phyloP scores from a whole-genome alignment of 1,140 invertebrate genomes.

The Globodera rostochiensis region DNA sequence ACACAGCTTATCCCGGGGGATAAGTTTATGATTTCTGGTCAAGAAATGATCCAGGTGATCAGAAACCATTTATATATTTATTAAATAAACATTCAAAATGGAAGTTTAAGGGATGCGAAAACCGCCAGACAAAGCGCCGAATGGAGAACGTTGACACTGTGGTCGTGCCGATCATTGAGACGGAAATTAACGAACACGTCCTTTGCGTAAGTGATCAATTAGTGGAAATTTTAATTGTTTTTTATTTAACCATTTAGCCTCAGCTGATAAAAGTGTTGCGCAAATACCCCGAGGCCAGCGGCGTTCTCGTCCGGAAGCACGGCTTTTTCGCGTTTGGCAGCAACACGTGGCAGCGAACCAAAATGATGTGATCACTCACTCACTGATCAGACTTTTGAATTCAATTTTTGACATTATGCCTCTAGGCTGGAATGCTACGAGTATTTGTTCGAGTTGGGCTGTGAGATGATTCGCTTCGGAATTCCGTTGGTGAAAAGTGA shows the following conservation, averaged over 20 bases:
- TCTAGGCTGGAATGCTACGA: slow-evolving; percentile 43
- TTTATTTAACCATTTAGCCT: not conserved
- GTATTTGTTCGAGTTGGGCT: slow-evolving; percentile 44
- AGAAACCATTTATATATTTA: too few species aligned
- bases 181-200: slow-evolving; percentile 5
- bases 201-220: not conserved
- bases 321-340: slow-evolving; percentile 7
- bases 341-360: slow-evolving; percentile 17
- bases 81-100: not conserved
- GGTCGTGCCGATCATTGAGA: slow-evolving; percentile 9
- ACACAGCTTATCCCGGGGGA: not conserved
- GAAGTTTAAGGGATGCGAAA: not conserved
- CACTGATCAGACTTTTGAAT: not conserved
- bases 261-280: not conserved
- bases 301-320: slow-evolving; percentile 2
- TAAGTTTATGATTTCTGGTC: not conserved
- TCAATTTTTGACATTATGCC: not conserved
- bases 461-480: slow-evolving; percentile 34
- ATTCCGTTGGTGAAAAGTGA: slow-evolving; percentile 23
- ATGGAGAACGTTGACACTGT: slow-evolving; percentile 4
- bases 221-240: not conserved
- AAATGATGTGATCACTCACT: slow-evolving; percentile 3
- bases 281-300: slow-evolving; percentile 2
- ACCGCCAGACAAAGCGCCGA: slow-evolving; percentile 7
- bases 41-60: slow-evolving; percentile 3